Percentiles rank a stretch among this genome's conserved stretches.
These are phyloP conservation scores for Solea senegalensis DNA, from an alignment of 2,113 vertebrate genomes.

Conservation along the genomic window DNA sequence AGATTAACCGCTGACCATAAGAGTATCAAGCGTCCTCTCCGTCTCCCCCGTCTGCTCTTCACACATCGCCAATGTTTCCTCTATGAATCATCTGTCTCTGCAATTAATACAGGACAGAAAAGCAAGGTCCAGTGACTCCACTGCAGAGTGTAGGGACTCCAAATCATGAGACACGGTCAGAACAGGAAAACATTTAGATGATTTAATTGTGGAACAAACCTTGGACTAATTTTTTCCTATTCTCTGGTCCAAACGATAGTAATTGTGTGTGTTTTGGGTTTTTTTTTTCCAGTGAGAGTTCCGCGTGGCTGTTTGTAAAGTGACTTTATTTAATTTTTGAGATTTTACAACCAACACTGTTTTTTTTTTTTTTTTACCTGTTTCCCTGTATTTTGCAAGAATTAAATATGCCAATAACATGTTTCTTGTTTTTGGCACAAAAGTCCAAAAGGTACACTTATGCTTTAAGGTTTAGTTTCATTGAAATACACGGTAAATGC, in stretches of 20 bases:
- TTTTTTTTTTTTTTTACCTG: too few species aligned
- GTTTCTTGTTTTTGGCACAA: not conserved
- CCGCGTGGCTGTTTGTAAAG: not conserved
- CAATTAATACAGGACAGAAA: slow-evolving; percentile 9
- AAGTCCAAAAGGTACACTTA: too few species aligned
- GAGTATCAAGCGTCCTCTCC: slow-evolving; percentile 22
- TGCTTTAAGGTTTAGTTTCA: too few species aligned
- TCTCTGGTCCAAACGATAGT: not conserved
- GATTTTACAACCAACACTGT: not conserved
- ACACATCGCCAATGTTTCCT: slow-evolving; percentile 21
- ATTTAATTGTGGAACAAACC: not conserved
- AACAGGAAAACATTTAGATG: slow-evolving; percentile 5
- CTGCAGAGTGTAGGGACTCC: not conserved
- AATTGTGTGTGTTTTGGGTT: not conserved
- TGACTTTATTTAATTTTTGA: not conserved
- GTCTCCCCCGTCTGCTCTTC: slow-evolving; percentile 8
- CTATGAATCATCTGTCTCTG: slow-evolving; percentile 27
- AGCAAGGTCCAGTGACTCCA: not conserved
- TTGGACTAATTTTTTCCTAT: not conserved
- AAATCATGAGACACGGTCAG: not conserved
- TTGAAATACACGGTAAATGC: too few species aligned
- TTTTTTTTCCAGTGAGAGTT: not conserved
- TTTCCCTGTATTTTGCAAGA: too few species aligned
- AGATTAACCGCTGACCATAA: slow-evolving; percentile 37
- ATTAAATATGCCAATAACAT: too few species aligned